Base-by-base conservation (phyloP, 2,113 vertebrate species). In the Chaetodon auriga region DNA sequence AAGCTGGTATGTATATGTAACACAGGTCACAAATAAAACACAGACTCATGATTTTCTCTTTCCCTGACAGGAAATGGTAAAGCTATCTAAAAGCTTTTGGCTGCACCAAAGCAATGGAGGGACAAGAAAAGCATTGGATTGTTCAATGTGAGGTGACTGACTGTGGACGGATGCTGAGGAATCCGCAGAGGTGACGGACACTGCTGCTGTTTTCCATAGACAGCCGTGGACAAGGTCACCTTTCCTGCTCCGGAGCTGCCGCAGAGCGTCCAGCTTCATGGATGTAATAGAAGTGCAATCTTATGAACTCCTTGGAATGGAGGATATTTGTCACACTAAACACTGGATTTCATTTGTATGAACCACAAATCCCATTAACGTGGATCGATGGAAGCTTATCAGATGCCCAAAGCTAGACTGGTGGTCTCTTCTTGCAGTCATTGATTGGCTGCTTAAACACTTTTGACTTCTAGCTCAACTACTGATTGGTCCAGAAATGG, bases 301-400 rank as follows among this genome's bases (percentile, higher is more conserved):
- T 85, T 64, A 83, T 62, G 60, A 84, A 91, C 79, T 83, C 69
- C 64, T 76, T 16, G 55, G 63, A 81, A 38, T 43, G 25, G 82
- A 88, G 75, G 79, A 82, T 72, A 35, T 61, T 25, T 38, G 75
- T 82, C 74, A 91, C 78, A 87, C 93, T 90, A 87, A 93, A 89
- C 87, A 92, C 89, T 91, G 88, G 87, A 91, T 81, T 30, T 80
- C 2, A 82, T 80, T 68, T 51, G 21, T 60, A 53, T 74, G 75
- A 79, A 90, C 81, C 70, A 76, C 78, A 81, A 80, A 86, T 86
- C 81, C 85, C 86, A 23, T 73, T 18, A 58, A 64, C 12, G 19
- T 73, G 84, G 86, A 82, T 65, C 19, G 19, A 75, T 60, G 80
- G 66, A 68, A 54, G 72, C 68, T 35, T 2, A 23, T 41, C 74